These are phyloP conservation scores for Epinephelus coioides DNA, from an alignment of 2,797 vertebrate genomes.

Conservation along the genomic window DNA sequence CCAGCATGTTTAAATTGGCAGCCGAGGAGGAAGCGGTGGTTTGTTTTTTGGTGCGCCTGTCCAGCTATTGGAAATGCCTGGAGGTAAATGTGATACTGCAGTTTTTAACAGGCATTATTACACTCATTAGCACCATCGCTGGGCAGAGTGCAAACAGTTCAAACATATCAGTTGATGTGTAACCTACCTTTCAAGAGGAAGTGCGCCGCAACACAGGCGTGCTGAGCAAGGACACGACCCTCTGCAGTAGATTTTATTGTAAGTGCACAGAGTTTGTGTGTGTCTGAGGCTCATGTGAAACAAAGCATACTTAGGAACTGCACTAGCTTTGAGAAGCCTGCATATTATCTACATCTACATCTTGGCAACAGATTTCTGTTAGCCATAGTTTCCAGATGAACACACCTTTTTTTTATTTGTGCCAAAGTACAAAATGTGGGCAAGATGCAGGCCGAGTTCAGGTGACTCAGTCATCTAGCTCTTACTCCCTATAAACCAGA, in stretches of 20 bases:
- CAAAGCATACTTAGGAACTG: constrained; percentile 22
- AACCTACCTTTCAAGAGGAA: constrained; percentile 43
- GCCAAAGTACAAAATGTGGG: constrained; percentile 17
- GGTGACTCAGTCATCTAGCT: constrained; percentile 17
- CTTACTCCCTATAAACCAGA: constrained; percentile 14
- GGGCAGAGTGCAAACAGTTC: constrained; percentile 30
- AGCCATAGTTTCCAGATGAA: constrained; percentile 49
- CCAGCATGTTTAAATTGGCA: constrained; percentile 53
- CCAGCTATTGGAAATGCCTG: constrained; percentile 36
- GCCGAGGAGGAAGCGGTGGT: constrained; percentile 54
- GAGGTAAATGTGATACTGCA: constrained; percentile 49
- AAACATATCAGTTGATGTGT: constrained; percentile 50
- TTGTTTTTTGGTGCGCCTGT: constrained; percentile 35
- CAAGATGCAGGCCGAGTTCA: not conserved
- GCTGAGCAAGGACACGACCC: constrained; percentile 42
- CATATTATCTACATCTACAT: constrained; percentile 37
- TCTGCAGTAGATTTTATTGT: constrained; percentile 40
- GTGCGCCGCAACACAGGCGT: constrained; percentile 22
- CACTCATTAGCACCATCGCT: constrained; percentile 54
- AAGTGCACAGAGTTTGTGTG: constrained; percentile 28
- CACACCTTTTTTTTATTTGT: constrained; percentile 1
- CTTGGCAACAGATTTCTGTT: constrained; percentile 38
- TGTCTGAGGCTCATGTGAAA: constrained; percentile 27
- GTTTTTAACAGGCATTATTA: constrained; percentile 55
- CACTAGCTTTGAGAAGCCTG: not conserved